Evolutionary conservation across 37 sponge, comb jelly and placozoan genomes (phyloP).

Genomic region (Agelas oroides): DNA sequence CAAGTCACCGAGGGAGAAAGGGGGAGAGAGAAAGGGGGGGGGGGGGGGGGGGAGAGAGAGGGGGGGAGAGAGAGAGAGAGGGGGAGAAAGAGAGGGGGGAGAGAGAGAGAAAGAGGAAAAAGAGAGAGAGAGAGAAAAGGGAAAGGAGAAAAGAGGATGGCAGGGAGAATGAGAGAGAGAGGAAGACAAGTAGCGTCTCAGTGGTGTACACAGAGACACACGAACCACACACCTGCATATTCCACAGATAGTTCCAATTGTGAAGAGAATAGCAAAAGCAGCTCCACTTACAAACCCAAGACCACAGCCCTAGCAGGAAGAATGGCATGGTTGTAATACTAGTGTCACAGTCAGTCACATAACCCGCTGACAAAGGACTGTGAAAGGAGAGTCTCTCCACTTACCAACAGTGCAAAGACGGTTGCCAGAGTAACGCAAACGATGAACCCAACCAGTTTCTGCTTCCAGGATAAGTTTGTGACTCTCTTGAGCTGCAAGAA

Average conservation of each 20-base stretch:
- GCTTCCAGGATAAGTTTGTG: constrained; percentile 47
- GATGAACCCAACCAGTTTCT: constrained; percentile 71
- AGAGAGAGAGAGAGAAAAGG: too few species aligned
- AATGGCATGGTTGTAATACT: too few species aligned
- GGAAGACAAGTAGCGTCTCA: not conserved
- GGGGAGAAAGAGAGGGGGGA: too few species aligned
- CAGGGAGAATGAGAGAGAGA: not conserved
- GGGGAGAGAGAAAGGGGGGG: not conserved
- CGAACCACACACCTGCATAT: constrained; percentile 27
- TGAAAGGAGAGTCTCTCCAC: not conserved
- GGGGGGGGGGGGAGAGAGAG: not conserved
- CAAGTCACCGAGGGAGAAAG: not conserved
- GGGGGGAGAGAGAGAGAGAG: not conserved
- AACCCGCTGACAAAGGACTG: too few species aligned
- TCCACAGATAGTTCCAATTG: constrained; percentile 52
- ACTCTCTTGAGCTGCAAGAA: not conserved
- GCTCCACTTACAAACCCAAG: constrained; percentile 29
- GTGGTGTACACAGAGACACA: not conserved
- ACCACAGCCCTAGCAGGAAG: constrained; percentile 51
- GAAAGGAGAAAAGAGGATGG: not conserved
- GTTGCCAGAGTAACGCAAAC: constrained; percentile 46
- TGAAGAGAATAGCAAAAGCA: constrained; percentile 67
- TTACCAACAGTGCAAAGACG: constrained; percentile 64
- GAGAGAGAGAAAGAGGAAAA: too few species aligned
- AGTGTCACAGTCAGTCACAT: not conserved